Evolutionary conservation across 2,888 invertebrate species (phyloP).

Genomic region (Germaria angustata): DNA sequence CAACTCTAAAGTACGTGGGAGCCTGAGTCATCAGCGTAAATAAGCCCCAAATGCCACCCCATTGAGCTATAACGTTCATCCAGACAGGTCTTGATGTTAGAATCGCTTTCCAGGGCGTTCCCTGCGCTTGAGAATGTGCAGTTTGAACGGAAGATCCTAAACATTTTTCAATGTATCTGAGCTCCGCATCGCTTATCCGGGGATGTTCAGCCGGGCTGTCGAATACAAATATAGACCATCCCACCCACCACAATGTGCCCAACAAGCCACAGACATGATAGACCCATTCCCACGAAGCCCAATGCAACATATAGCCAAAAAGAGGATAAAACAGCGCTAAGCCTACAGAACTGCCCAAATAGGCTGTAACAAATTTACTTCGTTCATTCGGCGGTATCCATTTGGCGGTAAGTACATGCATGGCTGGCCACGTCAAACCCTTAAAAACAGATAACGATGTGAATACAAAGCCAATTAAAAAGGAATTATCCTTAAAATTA

Average conservation of each 20-base stretch:
- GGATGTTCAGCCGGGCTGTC: conserved; percentile 85
- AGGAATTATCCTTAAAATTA: neutral
- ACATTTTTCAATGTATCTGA: conserved; percentile 82
- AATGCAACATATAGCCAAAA: conserved; percentile 84
- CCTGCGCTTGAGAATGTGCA: conserved; percentile 73
- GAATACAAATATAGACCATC: conserved; percentile 84
- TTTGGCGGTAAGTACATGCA: conserved; percentile 88
- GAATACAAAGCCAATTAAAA: neutral
- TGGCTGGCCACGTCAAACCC: conserved; percentile 87
- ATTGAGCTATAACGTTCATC: conserved; percentile 84
- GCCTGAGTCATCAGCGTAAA: conserved; percentile 86
- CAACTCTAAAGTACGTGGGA: conserved; percentile 85
- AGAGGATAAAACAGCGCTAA: conserved; percentile 86
- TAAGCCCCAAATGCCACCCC: conserved; percentile 86
- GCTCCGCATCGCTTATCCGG: conserved; percentile 83
- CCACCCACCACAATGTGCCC: conserved; percentile 84
- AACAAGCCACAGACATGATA: conserved; percentile 84
- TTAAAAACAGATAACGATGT: conserved; percentile 70
- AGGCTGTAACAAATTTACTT: conserved; percentile 85
- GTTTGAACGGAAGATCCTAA: conserved; percentile 80
- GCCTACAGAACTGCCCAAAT: conserved; percentile 85
- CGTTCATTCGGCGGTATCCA: conserved; percentile 92
- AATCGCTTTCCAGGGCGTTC: conserved; percentile 84
- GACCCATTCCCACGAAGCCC: conserved; percentile 86
- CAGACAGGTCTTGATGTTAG: conserved; percentile 83